Conservation (phyloP, 2,888 invertebrate genomes). For the Drosophila setosimentum region DNA sequence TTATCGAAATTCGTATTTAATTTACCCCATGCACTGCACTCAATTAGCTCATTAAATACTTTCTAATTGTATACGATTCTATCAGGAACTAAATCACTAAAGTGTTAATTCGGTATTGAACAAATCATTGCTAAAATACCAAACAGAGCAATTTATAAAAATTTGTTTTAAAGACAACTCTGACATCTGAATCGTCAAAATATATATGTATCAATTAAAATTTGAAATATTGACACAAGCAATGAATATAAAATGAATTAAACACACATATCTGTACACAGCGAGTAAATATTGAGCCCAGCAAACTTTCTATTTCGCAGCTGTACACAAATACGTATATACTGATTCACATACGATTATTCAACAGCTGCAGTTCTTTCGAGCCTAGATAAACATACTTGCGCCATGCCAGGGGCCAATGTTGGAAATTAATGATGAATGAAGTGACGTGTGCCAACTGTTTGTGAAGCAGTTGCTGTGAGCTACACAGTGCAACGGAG, state of each 20-base stretch:
- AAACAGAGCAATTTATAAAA: not conserved
- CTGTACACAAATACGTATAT: conserved; percentile 10
- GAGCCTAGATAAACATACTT: conserved; percentile 56
- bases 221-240: not conserved
- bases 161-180: not conserved
- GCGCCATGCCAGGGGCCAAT: conserved; percentile 35
- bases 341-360: not conserved
- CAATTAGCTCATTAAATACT: conserved; percentile 17
- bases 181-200: not conserved
- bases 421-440: conserved; percentile 42
- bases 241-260: conserved; percentile 8
- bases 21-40: conserved; percentile 9
- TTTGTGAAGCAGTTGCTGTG: conserved; percentile 44
- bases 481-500: conserved; percentile 35
- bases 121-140: not conserved
- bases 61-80: conserved; percentile 40
- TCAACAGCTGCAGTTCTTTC: conserved; percentile 43
- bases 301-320: conserved; percentile 32
- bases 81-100: conserved; percentile 28
- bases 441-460: conserved; percentile 41
- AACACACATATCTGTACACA: conserved; percentile 1
- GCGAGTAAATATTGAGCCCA: conserved; percentile 30
- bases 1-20: conserved; percentile 29
- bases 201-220: not conserved
- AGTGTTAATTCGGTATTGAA: not conserved